Evolutionary conservation across 2,113 vertebrate genomes (phyloP).

Genomic region (human (Homo sapiens)): DNA sequence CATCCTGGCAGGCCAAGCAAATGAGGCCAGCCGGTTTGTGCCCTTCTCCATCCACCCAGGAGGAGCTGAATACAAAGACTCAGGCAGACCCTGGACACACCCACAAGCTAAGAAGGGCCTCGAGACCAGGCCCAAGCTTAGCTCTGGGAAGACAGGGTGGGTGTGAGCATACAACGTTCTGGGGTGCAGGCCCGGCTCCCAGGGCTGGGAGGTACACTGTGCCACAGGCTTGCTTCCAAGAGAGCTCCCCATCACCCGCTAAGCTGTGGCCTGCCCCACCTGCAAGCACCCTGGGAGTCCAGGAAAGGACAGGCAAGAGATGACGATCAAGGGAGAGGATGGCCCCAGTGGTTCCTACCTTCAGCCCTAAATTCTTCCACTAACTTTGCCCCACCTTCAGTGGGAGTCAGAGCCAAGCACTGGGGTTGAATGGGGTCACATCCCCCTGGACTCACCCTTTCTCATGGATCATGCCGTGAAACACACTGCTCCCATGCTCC

Average conservation of each 20-base stretch:
- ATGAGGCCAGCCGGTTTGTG: neutral
- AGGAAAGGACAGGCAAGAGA: neutral
- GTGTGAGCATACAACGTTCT: neutral
- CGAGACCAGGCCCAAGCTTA: neutral
- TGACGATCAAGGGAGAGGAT: too few relatives aligned
- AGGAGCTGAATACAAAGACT: neutral
- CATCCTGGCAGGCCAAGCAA: neutral
- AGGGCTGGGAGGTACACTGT: neutral
- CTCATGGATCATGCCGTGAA: neutral
- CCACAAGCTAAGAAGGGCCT: neutral
- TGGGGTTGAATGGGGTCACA: neutral
- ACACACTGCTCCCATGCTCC: rapidly evolving
- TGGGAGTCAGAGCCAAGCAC: neutral
- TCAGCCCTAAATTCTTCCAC: neutral
- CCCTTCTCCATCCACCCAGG: neutral
- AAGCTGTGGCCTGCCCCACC: neutral
- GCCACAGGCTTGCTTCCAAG: neutral
- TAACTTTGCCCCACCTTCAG: neutral
- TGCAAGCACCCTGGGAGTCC: neutral
- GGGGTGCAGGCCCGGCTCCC: neutral
- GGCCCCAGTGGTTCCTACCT: neutral
- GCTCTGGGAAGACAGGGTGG: neutral
- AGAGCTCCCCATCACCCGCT: neutral
- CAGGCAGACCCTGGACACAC: neutral
- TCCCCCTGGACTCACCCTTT: neutral